A percentile compares a stretch with the other conserved stretches of the same genome.
These are phyloP conservation scores for Harpalus rufipes DNA, from an alignment of 2,888 invertebrate genomes.

Conservation along the genomic window DNA sequence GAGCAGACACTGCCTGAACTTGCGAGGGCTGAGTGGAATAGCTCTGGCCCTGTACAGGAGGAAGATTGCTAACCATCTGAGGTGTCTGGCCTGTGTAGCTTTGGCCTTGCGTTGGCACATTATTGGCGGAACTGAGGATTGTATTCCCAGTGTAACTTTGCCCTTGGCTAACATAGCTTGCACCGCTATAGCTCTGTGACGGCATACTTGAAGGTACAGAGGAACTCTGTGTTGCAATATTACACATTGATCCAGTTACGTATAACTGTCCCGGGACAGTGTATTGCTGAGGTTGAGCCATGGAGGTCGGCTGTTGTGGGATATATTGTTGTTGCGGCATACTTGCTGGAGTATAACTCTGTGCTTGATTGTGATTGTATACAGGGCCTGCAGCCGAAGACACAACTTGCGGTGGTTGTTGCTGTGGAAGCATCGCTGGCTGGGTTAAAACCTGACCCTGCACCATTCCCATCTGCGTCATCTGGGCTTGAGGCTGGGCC, in stretches of 20 bases:
- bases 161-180: constrained; percentile 42
- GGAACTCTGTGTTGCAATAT: constrained; percentile 1
- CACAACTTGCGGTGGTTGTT: constrained; percentile 23
- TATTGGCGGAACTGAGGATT: constrained; percentile 37
- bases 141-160: constrained; percentile 54
- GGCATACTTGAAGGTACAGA: constrained; percentile 42
- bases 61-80: constrained; percentile 53
- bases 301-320: constrained; percentile 12
- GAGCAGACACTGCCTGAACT: constrained; percentile 63
- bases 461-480: constrained; percentile 32
- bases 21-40: constrained; percentile 61
- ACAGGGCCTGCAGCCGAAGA: constrained; percentile 38
- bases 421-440: constrained; percentile 10
- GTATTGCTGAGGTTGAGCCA: constrained; percentile 36
- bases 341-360: constrained; percentile 31
- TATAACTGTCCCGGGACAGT: constrained; percentile 9
- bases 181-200: constrained; percentile 21
- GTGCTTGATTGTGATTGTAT: constrained; percentile 51
- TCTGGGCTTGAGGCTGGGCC: constrained; percentile 42
- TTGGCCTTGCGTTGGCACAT: constrained; percentile 64
- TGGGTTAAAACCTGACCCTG: background rate
- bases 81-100: constrained; percentile 62
- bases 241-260: constrained; percentile 9
- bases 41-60: constrained; percentile 60
- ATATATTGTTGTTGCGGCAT: constrained; percentile 37